Evolutionary conservation across 2,888 invertebrate genomes (phyloP).

Genomic region (Chrysolina haemoptera): DNA sequence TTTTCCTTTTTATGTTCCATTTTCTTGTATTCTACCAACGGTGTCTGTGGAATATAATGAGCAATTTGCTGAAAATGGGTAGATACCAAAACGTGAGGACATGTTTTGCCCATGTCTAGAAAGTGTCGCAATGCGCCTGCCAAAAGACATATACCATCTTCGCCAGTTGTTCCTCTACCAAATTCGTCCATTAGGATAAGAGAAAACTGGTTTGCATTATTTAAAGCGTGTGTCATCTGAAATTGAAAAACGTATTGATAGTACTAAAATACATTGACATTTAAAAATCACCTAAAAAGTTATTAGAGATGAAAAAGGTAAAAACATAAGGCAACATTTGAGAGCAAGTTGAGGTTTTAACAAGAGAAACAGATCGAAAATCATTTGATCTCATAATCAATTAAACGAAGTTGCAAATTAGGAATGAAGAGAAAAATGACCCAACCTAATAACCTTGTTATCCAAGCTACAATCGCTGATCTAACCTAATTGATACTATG

Average conservation of each 20-base stretch:
- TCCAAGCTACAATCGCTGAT: too few species aligned
- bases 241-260: constrained; percentile 29
- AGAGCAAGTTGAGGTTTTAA: too few species aligned
- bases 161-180: constrained; percentile 85
- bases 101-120: constrained; percentile 71
- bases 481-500: too few species aligned
- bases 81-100: constrained; percentile 84
- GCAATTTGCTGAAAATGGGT: constrained; percentile 84
- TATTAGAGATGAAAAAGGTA: too few species aligned
- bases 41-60: constrained; percentile 73
- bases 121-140: constrained; percentile 80
- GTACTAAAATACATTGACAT: constrained; percentile 14
- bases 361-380: too few species aligned
- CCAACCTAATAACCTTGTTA: too few species aligned
- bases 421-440: too few species aligned
- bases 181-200: constrained; percentile 91
- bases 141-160: constrained; percentile 84
- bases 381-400: too few species aligned
- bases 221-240: constrained; percentile 82
- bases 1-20: constrained; percentile 61
- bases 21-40: constrained; percentile 63
- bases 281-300: not conserved
- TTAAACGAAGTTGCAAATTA: too few species aligned
- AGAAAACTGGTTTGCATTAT: constrained; percentile 77
- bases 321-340: too few species aligned